Base-by-base conservation (phyloP, 92 coral and sea anemone species). In the Actinernus sp. region DNA sequence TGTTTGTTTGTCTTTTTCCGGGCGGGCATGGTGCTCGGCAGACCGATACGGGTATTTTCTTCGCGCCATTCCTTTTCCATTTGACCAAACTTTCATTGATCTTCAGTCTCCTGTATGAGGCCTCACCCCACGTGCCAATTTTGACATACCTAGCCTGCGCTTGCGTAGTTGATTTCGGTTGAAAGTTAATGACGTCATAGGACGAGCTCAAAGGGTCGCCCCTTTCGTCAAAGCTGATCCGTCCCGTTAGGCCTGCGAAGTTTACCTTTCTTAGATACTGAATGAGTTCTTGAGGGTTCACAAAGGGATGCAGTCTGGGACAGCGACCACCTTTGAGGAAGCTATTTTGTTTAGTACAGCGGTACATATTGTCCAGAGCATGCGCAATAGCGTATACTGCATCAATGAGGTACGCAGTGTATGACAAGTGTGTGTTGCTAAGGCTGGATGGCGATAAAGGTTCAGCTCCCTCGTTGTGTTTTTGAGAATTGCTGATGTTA, bases 341-440 rank as follows among this genome's bases (percentile, higher is more conserved):
- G 0, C 37, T 36, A 23, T 19, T 44, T 21, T 49, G 51, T 21
- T 67, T 48, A 31, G 16, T 41, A 39, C 89, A 67, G 90, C 86
- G 86, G 76, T 56, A 56, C 14, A 78, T 50, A 6, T 44, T 29
- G 26, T 84, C 86, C 11, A 84, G 36, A 19, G 85, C 90, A 55
- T 63, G 81, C 71, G 90, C 90, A 30, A 71, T 67, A 27, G 81
- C 90, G 34, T 29, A 52, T 7, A 84, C 85, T 13, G 90, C 90
- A 61, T 84, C 81, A 26, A 78, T 84, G 26, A 70, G 61, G 48
- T 77, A 84, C 46, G 85, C 68, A 18, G 17, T 45, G 21, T 45
- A 45, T 12, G 52, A 45, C 4, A 45, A 4, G 52, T 45, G 52
- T 17, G 52, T 45, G 19, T 8, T 8, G 52, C 41, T 34, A 34